Base-by-base conservation (phyloP, 2,888 invertebrate genomes). In the Fragum fragum region DNA sequence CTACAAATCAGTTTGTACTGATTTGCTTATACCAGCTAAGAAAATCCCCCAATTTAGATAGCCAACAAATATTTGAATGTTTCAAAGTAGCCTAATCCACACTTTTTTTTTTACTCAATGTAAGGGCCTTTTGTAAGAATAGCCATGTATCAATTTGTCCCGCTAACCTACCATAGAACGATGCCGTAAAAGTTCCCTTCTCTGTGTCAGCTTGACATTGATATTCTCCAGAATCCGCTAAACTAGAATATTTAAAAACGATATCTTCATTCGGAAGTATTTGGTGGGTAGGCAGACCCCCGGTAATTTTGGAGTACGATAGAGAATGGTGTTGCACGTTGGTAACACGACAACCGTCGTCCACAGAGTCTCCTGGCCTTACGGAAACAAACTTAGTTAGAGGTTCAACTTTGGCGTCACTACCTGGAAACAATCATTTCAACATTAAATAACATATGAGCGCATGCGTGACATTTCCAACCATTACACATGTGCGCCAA, bases 181-280 rank as follows among this genome's bases (percentile, higher is more conserved):
- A 79, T 2, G 84, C 81, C 2, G 76, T 39, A 52, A 63, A 79
- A 6, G 76, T 79, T 14, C 84, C 84, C 61, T 81, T 79, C 26
- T 81, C 81, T 9, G 84, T 85, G 0, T 74, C 29, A 6, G 79
- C 81, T 14, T 81, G 68, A 42, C 84, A 85, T 39, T 81, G 79
- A 29, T 85, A 81, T 21, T 85, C 84, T 16, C 84, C 84, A 5
- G 81, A 81, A 52, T 84, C 79, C 1, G 36, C 55, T 3, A 73
- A 55, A 9, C 47, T 42, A 29, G 53, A 53, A 42, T 73, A 81
- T 28, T 76, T 63, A 73, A 85, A 85, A 6, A 77, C 74, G 23
- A 85, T 59, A 55, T 85, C 80, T 18, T 73, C 84, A 55, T 76
- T 73, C 1, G 84, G 81, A 28, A 85, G 63, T 21, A 85, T 73